Evolutionary conservation across 2,797 vertebrate species (phyloP).

Genomic region (Paramormyrops hopkinsi): DNA sequence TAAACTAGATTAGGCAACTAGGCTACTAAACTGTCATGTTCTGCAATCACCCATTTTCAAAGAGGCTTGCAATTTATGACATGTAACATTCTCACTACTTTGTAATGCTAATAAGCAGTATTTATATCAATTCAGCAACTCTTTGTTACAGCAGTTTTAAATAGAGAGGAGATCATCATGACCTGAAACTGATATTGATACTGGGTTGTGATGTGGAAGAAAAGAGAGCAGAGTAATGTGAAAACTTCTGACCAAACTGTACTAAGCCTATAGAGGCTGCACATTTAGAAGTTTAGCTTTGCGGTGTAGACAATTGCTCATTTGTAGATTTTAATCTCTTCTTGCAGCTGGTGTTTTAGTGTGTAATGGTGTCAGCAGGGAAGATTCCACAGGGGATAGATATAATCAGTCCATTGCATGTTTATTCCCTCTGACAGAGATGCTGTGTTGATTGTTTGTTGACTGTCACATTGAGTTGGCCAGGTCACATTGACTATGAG

Average conservation of each 20-base stretch:
- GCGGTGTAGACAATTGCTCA: not conserved
- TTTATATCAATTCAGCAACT: not conserved
- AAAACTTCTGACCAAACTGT: not conserved
- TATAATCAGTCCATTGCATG: not conserved
- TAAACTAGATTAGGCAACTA: not conserved
- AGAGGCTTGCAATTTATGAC: not conserved
- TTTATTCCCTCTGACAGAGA: not conserved
- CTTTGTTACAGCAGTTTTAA: not conserved
- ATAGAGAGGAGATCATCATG: not conserved
- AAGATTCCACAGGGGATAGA: slow-evolving; percentile 2
- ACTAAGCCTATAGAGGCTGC: not conserved
- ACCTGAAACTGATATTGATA: not conserved
- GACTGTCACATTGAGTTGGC: not conserved
- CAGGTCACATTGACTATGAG: slow-evolving; percentile 2
- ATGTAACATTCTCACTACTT: not conserved
- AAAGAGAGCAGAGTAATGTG: not conserved
- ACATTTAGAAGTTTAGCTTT: not conserved
- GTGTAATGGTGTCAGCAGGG: not conserved
- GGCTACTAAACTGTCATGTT: not conserved
- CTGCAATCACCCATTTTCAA: not conserved
- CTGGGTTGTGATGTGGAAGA: not conserved
- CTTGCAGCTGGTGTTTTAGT: not conserved
- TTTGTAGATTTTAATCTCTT: not conserved
- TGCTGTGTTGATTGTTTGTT: not conserved
- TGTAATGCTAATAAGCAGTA: not conserved